Evolutionary conservation across 2,113 vertebrate genomes (phyloP).

Genomic region (Herpetotheres cachinnans): DNA sequence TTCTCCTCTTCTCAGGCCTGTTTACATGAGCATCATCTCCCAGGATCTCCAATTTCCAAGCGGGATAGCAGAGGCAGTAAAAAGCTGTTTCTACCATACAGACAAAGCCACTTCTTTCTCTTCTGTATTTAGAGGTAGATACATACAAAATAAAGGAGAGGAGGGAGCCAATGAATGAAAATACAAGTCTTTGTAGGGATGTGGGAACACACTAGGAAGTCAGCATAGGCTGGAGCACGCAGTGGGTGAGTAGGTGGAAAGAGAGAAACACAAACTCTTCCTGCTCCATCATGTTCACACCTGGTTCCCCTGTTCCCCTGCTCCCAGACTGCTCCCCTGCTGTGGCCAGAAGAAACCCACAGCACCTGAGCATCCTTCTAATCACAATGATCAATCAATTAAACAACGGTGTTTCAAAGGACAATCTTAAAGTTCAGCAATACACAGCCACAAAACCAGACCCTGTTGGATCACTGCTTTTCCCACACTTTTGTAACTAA

Average conservation of each 20-base stretch:
- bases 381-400: neutral
- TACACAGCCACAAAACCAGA: neutral
- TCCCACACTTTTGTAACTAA: neutral
- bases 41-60: neutral
- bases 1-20: neutral
- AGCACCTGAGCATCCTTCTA: neutral
- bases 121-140: neutral
- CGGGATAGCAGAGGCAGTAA: neutral
- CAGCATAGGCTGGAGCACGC: neutral
- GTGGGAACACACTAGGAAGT: neutral
- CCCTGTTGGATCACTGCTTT: neutral
- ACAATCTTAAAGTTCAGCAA: neutral
- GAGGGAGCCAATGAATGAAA: neutral
- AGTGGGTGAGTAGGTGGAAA: neutral
- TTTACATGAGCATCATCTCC: neutral
- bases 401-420: neutral
- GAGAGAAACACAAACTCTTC: neutral
- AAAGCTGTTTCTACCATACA: neutral
- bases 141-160: neutral
- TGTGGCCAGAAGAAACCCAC: neutral
- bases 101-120: neutral
- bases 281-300: neutral
- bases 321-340: neutral
- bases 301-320: neutral
- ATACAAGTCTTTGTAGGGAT: neutral